These are phyloP conservation scores for Hypsopygia costalis DNA, from an alignment of 2,888 invertebrate genomes.

Conservation along the genomic window DNA sequence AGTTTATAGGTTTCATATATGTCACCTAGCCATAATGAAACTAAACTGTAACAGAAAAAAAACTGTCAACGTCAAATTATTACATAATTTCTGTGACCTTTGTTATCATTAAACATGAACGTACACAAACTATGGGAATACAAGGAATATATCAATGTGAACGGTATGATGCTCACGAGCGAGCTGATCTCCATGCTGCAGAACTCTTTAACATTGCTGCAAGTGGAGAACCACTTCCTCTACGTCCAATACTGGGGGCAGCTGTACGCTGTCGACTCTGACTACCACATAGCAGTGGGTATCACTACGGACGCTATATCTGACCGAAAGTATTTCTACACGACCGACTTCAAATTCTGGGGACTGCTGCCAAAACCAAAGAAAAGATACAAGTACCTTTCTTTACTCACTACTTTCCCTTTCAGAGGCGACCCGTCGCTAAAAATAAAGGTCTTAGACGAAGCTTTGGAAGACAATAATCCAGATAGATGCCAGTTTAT, in stretches of 20 bases:
- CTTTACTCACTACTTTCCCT: constrained; percentile 61
- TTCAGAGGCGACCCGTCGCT: constrained; percentile 77
- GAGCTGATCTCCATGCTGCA: constrained; percentile 87
- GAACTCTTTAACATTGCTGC: constrained; percentile 88
- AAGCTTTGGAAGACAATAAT: constrained; percentile 54
- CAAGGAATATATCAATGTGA: constrained; percentile 66
- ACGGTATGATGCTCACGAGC: constrained; percentile 85
- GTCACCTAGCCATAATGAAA: no score
- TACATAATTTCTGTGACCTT: no score
- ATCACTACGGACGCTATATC: constrained; percentile 86
- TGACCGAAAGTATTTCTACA: constrained; percentile 89
- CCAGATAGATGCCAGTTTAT: constrained; percentile 74
- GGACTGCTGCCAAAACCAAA: constrained; percentile 65
- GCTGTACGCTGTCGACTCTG: constrained; percentile 86
- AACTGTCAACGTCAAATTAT: background rate
- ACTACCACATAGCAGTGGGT: constrained; percentile 93
- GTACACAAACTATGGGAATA: constrained; percentile 72
- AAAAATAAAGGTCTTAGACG: constrained; percentile 70
- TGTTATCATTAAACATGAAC: no score
- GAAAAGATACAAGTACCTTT: constrained; percentile 60
- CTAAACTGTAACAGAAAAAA: no score
- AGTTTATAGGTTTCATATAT: no score
- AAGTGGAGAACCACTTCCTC: constrained; percentile 91
- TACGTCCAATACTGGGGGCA: constrained; percentile 93
- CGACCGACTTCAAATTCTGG: constrained; percentile 86